phyloP scores from a whole-genome alignment of 2,113 vertebrate species.

The Nibea albiflora region DNA sequence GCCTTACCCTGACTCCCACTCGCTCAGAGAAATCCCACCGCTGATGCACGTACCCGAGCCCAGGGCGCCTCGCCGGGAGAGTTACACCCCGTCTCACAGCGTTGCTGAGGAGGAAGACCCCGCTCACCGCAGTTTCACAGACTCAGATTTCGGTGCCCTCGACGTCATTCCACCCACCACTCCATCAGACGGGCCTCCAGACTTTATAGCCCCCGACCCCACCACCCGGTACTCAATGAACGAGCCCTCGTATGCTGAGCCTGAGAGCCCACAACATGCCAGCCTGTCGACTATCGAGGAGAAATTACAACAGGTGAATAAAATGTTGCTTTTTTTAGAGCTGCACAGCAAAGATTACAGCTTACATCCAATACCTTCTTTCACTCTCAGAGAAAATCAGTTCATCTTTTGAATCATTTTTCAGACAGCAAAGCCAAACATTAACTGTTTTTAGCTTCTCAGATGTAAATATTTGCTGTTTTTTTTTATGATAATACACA shows the following conservation, averaged over 20 bases:
- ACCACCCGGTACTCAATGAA: background rate
- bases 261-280: conserved; percentile 52
- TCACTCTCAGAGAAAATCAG: too few relatives aligned
- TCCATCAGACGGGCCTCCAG: conserved; percentile 79
- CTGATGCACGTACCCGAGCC: conserved; percentile 70
- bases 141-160: conserved; percentile 74
- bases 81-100: conserved; percentile 45
- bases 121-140: conserved; percentile 73
- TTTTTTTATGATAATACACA: background rate
- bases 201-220: conserved; percentile 82
- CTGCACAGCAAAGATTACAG: too few relatives aligned
- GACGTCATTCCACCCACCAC: conserved; percentile 49
- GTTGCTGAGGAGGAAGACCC: conserved; percentile 45
- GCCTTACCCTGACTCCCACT: background rate
- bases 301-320: conserved; percentile 78
- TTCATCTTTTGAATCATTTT: background rate
- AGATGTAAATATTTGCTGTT: background rate
- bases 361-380: too few relatives aligned
- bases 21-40: conserved; percentile 69
- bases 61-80: background rate
- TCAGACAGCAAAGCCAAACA: background rate
- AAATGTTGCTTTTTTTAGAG: background rate
- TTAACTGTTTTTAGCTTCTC: background rate
- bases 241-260: conserved; percentile 34
- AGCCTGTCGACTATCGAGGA: conserved; percentile 79